Evolutionary conservation across 2,888 invertebrate species (phyloP), one percentile per base, ranked within the genome.

Genomic region (Lithophane leautieri): DNA sequence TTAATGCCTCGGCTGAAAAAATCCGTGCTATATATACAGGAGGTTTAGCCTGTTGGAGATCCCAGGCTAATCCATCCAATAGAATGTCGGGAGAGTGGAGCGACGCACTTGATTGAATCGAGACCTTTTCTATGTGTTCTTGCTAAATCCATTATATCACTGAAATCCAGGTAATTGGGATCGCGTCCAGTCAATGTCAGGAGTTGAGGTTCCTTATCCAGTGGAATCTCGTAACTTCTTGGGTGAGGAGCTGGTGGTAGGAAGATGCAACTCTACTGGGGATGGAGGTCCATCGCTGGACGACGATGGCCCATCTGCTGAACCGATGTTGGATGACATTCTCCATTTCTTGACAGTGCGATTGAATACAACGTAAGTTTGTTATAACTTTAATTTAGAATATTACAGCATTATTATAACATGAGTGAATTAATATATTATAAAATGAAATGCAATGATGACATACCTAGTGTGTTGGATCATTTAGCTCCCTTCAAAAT

Each of bases 311-410:
- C 93, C 95, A 0, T 93, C 96, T 0, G 93, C 95, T 0, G 96
- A 97, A 0, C 95, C 94, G 1, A 93, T 97, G 54, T 90, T 97
- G 25, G 94, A 95, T 50, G 97, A 97, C 70, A 94, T 97, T 4
- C 93, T 97, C 0, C 93, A 94, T 72, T 97, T 96, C 82, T 89
- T 97, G 12, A 88, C 89, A 3, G 86, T 91, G 7, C 90, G 91
- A 44, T 83, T 96, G 3, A 97, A 97, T 76, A 94, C 97, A 11
- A 96, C 96, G 97, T 97, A 89, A 90, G 93, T 78, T 25, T 56
- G 6, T 25, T 78, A 40, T 52, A 25, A 22, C 4, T 22, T 22
- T 22, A 16, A 52, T 52, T n/a, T 40, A 22, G 16, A 71, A 42
- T 34, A 34, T 0, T 34, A 6, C 4, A 34, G 34, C 34, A 34